Evolutionary conservation across 2,797 vertebrate genomes (phyloP).

Genomic region (Myotis daubentonii): DNA sequence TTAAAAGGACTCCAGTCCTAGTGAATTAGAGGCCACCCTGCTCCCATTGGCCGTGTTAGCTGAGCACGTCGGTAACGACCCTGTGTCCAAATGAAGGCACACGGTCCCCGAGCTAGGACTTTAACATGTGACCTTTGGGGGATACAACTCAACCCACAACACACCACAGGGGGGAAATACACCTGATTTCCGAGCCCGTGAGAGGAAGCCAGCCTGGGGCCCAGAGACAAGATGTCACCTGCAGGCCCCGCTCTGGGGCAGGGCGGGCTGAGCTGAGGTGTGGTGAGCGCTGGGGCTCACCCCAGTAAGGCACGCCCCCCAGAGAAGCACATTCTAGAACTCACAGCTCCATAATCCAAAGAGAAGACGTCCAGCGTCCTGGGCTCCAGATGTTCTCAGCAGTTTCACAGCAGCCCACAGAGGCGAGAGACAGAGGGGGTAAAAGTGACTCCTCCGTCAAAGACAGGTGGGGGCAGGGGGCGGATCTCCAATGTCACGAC

Average conservation of each 20-base stretch:
- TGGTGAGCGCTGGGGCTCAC: accelerated
- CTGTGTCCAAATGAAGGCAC: not conserved
- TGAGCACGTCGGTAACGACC: not conserved
- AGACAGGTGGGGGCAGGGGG: not conserved
- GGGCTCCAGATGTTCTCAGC: accelerated
- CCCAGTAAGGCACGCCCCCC: accelerated
- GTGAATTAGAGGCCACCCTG: accelerated
- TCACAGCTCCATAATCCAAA: not conserved
- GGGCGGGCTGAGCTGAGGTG: not conserved
- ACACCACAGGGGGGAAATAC: accelerated
- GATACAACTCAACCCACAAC: not conserved
- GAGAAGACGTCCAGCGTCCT: not conserved
- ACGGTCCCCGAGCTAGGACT: not conserved
- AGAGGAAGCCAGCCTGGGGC: not conserved
- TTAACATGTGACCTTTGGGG: not conserved
- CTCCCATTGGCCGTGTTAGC: accelerated
- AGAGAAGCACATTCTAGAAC: not conserved
- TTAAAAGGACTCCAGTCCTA: not conserved
- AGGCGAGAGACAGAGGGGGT: not conserved
- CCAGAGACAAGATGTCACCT: accelerated
- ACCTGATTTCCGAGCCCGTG: accelerated
- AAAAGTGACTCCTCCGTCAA: accelerated
- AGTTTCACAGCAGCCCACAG: not conserved
- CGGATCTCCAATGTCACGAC: accelerated
- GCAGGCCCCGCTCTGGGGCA: accelerated